These are phyloP conservation scores for Neomicropteryx cornuta DNA, from an alignment of 1,140 invertebrate species.

Conservation along the genomic window DNA sequence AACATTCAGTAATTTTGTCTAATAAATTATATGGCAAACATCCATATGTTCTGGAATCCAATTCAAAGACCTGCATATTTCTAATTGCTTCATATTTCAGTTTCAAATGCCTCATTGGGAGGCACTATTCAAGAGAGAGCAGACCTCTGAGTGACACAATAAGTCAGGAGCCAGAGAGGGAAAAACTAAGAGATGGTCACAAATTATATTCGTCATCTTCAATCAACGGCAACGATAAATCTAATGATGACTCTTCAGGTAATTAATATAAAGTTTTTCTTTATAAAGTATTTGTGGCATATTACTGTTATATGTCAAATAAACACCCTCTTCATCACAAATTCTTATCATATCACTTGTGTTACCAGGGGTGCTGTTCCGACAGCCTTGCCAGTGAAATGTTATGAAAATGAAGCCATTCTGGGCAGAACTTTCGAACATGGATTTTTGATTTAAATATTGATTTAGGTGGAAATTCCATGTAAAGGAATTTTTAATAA, in stretches of 20 bases:
- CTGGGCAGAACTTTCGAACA: not conserved
- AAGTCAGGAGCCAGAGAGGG: constrained; percentile 37
- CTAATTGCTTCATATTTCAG: too few species aligned
- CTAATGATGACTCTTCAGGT: constrained; percentile 40
- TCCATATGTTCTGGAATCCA: too few species aligned
- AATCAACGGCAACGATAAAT: constrained; percentile 39
- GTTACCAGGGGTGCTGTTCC: constrained; percentile 2
- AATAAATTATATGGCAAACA: too few species aligned
- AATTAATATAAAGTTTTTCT: constrained; percentile 7
- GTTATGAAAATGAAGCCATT: not conserved
- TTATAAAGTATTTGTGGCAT: not conserved
- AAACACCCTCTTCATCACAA: not conserved
- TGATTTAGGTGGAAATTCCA: too few species aligned
- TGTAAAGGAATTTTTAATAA: too few species aligned
- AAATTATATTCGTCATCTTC: constrained; percentile 39
- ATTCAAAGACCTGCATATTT: too few species aligned
- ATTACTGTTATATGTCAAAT: not conserved
- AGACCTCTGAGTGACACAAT: constrained; percentile 37
- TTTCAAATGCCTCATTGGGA: constrained; percentile 32
- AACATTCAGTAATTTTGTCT: too few species aligned
- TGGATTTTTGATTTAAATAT: not conserved
- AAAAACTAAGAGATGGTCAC: constrained; percentile 37
- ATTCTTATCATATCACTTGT: constrained; percentile 2
- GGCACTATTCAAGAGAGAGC: constrained; percentile 32
- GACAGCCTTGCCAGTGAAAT: not conserved